A percentile compares a stretch with the other conserved stretches of the same genome.
These are phyloP conservation scores for Lepidotrigona ventralis DNA, from an alignment of 1,140 invertebrate species.

Conservation along the genomic window DNA sequence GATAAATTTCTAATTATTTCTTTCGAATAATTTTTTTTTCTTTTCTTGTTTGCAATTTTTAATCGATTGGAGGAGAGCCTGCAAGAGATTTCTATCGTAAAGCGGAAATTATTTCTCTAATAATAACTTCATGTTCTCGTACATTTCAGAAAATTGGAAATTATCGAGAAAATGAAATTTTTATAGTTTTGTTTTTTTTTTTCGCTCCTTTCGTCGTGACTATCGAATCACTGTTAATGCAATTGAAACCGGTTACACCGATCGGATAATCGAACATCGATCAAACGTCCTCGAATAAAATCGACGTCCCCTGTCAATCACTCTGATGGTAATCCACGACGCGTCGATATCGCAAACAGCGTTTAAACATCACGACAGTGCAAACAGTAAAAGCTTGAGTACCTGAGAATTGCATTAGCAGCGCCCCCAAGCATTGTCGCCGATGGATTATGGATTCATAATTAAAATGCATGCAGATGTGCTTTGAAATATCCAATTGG, in stretches of 20 bases:
- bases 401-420: background rate
- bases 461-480: accelerated
- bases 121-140: too few relatives aligned
- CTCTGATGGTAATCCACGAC: background rate
- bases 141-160: too few relatives aligned
- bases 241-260: background rate
- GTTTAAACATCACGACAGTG: background rate
- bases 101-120: too few relatives aligned
- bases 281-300: slow-evolving; percentile 8
- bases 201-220: too few relatives aligned
- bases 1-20: too few relatives aligned
- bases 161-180: too few relatives aligned
- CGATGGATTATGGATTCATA: background rate
- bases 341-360: background rate
- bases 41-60: too few relatives aligned
- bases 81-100: too few relatives aligned
- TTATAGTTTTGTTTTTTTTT: too few relatives aligned
- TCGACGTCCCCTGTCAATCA: background rate
- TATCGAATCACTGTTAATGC: background rate
- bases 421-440: too few relatives aligned
- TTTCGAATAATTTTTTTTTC: too few relatives aligned
- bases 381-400: background rate
- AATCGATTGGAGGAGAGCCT: too few relatives aligned
- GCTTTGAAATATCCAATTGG: background rate
- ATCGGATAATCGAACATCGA: slow-evolving; percentile 12